A percentile compares a stretch with the other conserved stretches of the same genome.
phyloP scores from a whole-genome alignment of 2,888 invertebrate species.

The Tiliacea aurago region DNA sequence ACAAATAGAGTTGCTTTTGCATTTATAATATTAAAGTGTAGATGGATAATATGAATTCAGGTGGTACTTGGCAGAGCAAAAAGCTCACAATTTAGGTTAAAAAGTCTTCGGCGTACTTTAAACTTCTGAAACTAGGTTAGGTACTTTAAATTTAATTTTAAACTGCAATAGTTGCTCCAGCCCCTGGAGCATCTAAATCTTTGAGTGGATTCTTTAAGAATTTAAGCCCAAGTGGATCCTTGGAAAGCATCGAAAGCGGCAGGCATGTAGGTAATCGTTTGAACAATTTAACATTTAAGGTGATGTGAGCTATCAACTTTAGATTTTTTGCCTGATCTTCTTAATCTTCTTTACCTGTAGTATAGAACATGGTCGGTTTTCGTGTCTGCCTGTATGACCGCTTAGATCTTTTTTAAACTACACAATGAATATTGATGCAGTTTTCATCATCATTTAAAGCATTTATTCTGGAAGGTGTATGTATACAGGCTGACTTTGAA shows the following conservation, averaged over 20 bases:
- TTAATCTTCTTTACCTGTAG: background rate
- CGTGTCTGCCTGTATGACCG: too few relatives aligned
- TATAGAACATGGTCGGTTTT: background rate
- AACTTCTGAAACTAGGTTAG: constrained; percentile 44
- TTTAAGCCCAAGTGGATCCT: constrained; percentile 20
- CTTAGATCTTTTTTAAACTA: too few relatives aligned
- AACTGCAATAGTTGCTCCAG: constrained; percentile 21
- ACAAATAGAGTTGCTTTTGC: background rate
- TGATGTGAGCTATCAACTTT: background rate
- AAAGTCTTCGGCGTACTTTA: constrained; percentile 1
- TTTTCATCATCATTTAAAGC: too few relatives aligned
- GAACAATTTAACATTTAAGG: background rate
- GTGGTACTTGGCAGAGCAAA: constrained; percentile 10
- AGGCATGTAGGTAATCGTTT: background rate
- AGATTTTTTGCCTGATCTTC: background rate
- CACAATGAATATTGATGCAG: too few relatives aligned
- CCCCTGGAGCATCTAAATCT: constrained; percentile 27
- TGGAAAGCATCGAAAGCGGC: background rate
- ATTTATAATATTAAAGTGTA: background rate
- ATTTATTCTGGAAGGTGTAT: too few relatives aligned
- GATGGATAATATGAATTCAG: background rate
- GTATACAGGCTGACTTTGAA: too few relatives aligned
- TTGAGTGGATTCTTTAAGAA: constrained; percentile 37
- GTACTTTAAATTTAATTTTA: constrained; percentile 48
- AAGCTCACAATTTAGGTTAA: constrained; percentile 9